Percentiles rank a stretch among this genome's conserved stretches.
Evolutionary conservation across 1,140 invertebrate species (phyloP).

Genomic region (Pogonognathellus flavescens): DNA sequence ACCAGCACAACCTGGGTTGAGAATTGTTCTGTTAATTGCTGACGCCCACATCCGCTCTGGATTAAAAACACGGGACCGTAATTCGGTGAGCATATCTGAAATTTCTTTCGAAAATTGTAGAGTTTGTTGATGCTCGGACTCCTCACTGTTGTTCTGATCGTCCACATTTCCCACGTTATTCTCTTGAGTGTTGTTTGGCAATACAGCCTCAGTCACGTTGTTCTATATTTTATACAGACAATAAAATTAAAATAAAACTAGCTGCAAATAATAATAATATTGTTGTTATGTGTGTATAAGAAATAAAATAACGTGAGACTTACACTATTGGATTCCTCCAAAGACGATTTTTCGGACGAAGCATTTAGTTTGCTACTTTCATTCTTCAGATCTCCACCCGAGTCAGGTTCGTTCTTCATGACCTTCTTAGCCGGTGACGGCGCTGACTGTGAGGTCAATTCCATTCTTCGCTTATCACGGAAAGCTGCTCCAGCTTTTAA

Average conservation of each 20-base stretch:
- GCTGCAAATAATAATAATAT: too few relatives aligned
- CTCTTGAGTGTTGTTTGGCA: not conserved
- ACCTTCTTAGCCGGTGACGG: not conserved
- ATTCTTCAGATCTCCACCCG: not conserved
- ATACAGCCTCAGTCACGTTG: conserved; percentile 11
- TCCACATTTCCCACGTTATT: not conserved
- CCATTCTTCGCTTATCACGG: not conserved
- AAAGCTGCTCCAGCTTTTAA: not conserved
- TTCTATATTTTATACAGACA: conserved; percentile 3
- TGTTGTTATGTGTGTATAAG: too few relatives aligned
- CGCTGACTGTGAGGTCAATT: not conserved
- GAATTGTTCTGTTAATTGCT: too few relatives aligned
- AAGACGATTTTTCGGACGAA: not conserved
- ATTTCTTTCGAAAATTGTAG: not conserved
- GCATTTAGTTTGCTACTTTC: not conserved
- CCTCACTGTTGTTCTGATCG: not conserved
- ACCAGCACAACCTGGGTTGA: too few relatives aligned
- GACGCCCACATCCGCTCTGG: too few relatives aligned
- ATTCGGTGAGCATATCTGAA: not conserved
- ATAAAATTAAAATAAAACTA: not conserved
- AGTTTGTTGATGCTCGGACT: not conserved
- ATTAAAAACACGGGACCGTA: too few relatives aligned
- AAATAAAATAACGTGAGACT: not conserved
- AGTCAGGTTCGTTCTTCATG: not conserved
- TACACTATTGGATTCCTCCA: not conserved